Evolutionary conservation across 2,888 invertebrate genomes (phyloP).

Genomic region (Orthonevra nobilis): DNA sequence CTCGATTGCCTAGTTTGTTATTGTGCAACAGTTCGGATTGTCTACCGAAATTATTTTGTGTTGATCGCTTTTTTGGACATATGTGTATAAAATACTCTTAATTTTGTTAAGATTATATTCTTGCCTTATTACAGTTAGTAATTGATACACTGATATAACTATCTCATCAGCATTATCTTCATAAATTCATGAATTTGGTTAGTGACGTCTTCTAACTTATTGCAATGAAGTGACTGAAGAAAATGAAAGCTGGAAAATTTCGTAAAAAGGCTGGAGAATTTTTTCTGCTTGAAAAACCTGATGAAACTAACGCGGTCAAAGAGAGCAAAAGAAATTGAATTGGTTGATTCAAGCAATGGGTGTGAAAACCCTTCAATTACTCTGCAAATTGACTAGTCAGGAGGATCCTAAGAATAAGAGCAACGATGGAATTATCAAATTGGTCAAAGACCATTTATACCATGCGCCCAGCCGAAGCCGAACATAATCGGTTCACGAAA

Average conservation of each 20-base stretch:
- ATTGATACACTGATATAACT: too few relatives aligned
- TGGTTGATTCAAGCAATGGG: constrained; percentile 18
- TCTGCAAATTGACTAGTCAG: constrained; percentile 28
- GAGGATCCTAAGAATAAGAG: constrained; percentile 8
- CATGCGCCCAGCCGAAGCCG: constrained; percentile 31
- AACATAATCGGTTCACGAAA: constrained; percentile 30
- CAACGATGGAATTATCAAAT: constrained; percentile 16
- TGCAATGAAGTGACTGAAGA: too few relatives aligned
- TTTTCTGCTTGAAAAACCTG: constrained; percentile 1
- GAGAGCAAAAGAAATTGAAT: not conserved
- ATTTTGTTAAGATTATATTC: too few relatives aligned
- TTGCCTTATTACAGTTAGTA: too few relatives aligned
- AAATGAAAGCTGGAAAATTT: constrained; percentile 14
- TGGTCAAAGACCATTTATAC: constrained; percentile 25
- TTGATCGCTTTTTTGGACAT: too few relatives aligned
- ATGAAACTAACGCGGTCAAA: not conserved
- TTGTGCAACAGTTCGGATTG: too few relatives aligned
- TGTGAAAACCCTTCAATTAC: constrained; percentile 14
- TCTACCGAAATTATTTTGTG: too few relatives aligned
- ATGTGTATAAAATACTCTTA: too few relatives aligned
- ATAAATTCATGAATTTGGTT: too few relatives aligned
- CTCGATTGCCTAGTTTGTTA: too few relatives aligned
- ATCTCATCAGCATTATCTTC: too few relatives aligned
- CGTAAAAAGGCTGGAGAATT: not conserved
- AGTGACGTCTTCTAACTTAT: too few relatives aligned